Evolutionary conservation across 2,888 invertebrate species (phyloP).

Genomic region (Plagodis pulveraria): DNA sequence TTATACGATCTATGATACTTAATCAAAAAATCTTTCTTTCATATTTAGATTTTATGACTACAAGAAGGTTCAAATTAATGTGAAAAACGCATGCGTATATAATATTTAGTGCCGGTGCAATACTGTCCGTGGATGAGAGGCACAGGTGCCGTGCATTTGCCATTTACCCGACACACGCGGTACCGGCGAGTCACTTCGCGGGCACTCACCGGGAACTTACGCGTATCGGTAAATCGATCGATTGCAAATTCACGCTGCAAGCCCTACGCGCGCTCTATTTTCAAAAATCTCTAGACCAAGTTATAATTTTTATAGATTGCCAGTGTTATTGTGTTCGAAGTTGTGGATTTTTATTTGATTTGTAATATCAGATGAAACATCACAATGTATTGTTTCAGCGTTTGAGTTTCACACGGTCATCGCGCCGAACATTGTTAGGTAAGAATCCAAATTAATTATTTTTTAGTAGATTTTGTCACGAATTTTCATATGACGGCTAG

Average conservation of each 20-base stretch:
- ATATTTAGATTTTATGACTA: conserved; percentile 7
- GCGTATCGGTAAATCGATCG: conserved; percentile 43
- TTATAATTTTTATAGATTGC: conserved; percentile 34
- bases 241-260: conserved; percentile 25
- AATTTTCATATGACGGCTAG: conserved; percentile 1
- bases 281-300: conserved; percentile 27
- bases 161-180: conserved; percentile 78
- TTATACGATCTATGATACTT: too few species aligned
- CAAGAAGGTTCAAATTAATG: conserved; percentile 22
- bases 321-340: conserved; percentile 33
- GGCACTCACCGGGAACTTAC: conserved; percentile 37
- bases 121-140: conserved; percentile 54
- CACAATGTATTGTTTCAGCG: conserved; percentile 57
- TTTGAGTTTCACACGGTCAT: conserved; percentile 58
- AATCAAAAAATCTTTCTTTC: background rate
- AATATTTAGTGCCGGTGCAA: conserved; percentile 50
- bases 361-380: conserved; percentile 42
- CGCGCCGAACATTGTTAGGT: conserved; percentile 55
- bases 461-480: conserved; percentile 30
- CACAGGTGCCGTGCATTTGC: conserved; percentile 67
- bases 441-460: conserved; percentile 45
- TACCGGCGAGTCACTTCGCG: conserved; percentile 65
- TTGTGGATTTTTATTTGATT: conserved; percentile 43
- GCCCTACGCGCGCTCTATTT: conserved; percentile 30
- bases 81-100: conserved; percentile 26